Conservation (phyloP, 2,888 invertebrate genomes). For the Ptilodon capucinus region DNA sequence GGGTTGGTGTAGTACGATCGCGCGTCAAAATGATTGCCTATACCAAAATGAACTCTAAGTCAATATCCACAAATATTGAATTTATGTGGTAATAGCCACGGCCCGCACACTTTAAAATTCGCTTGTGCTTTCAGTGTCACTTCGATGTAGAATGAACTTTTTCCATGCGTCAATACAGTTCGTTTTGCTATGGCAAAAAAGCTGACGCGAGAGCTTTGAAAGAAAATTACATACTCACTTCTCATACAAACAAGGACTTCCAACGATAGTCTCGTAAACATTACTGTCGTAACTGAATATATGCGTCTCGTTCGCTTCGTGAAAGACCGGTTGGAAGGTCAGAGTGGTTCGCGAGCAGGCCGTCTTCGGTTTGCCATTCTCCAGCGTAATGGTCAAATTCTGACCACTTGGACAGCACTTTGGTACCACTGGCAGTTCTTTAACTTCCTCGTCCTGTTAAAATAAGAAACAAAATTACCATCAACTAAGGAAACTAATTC, state of each 20-base stretch:
- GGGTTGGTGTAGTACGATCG: no score
- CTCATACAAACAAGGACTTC: slow-evolving; percentile 80
- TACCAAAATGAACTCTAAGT: no score
- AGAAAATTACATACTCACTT: slow-evolving; percentile 61
- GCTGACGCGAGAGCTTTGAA: no score
- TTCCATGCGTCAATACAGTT: no score
- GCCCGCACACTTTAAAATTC: no score
- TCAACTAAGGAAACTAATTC: no score
- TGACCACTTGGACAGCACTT: slow-evolving; percentile 81
- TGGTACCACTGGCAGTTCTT: slow-evolving; percentile 70
- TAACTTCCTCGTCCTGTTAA: slow-evolving; percentile 57
- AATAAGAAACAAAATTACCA: slow-evolving; percentile 11
- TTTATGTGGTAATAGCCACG: no score
- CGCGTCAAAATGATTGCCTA: no score
- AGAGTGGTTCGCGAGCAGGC: slow-evolving; percentile 58
- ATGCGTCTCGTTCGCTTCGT: slow-evolving; percentile 76
- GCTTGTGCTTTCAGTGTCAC: no score
- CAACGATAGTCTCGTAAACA: slow-evolving; percentile 80
- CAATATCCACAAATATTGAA: no score
- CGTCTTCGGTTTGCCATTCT: slow-evolving; percentile 54
- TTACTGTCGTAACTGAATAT: slow-evolving; percentile 70
- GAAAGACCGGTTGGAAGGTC: slow-evolving; percentile 79
- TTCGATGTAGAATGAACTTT: no score
- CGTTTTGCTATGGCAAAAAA: no score
- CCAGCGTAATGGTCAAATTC: slow-evolving; percentile 59